phyloP scores from a whole-genome alignment of 2,797 vertebrate species.

The Pempheris klunzingeri region DNA sequence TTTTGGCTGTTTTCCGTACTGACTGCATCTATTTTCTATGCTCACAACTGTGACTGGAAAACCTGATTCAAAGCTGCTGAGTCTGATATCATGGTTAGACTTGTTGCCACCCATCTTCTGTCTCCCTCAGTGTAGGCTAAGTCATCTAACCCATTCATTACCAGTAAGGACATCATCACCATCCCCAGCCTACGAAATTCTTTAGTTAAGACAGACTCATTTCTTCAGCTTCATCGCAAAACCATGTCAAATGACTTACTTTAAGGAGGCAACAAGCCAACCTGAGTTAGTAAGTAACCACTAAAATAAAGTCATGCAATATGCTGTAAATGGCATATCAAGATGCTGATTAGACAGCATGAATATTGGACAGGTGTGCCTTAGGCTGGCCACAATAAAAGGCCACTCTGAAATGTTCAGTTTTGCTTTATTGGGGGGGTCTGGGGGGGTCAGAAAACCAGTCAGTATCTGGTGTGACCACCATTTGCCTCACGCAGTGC shows the following conservation, averaged over 20 bases:
- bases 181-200: neutral
- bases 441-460: too few species aligned
- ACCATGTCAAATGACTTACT: neutral
- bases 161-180: neutral
- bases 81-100: conserved; percentile 25
- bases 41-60: conserved; percentile 3
- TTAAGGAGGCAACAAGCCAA: neutral
- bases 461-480: too few species aligned
- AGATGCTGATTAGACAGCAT: too few species aligned
- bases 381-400: too few species aligned
- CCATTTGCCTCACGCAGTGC: too few species aligned
- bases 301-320: conserved; percentile 5
- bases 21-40: neutral
- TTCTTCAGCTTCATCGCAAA: neutral
- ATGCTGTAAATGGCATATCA: too few species aligned
- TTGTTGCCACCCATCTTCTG: conserved; percentile 1
- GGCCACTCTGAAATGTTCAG: too few species aligned
- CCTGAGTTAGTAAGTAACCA: neutral
- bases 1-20: conserved; percentile 1
- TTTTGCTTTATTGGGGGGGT: too few species aligned
- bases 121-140: neutral
- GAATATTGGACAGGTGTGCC: too few species aligned
- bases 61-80: conserved; percentile 33
- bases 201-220: neutral
- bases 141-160: conserved; percentile 16